Evolutionary conservation across 2,113 vertebrate genomes (phyloP).

Genomic region (Jaculus jaculus): DNA sequence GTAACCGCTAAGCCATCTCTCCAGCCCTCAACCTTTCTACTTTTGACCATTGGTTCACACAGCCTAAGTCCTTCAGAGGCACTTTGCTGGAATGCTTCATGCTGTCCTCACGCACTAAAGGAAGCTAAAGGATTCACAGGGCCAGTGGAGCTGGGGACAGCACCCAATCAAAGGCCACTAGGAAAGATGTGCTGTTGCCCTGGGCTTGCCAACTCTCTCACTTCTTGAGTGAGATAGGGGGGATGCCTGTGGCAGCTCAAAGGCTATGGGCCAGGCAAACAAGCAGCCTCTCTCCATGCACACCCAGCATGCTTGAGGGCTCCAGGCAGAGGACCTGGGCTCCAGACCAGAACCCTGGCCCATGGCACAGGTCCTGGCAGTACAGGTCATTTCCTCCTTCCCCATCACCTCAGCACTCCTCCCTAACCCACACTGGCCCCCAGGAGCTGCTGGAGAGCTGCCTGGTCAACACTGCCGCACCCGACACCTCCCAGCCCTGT

Average conservation of each 20-base stretch:
- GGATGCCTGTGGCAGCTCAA: conserved; percentile 50
- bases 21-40: neutral
- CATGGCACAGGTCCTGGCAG: neutral
- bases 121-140: conserved; percentile 5
- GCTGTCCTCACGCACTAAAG: neutral
- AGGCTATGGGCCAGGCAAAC: conserved; percentile 50
- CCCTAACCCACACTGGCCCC: neutral
- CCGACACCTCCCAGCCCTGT: conserved; percentile 61
- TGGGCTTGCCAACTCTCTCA: conserved; percentile 60
- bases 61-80: neutral
- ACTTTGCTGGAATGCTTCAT: neutral
- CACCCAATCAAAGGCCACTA: conserved; percentile 16
- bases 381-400: neutral
- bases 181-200: neutral
- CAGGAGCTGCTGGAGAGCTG: neutral
- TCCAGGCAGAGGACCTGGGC: neutral
- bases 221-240: conserved; percentile 49
- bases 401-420: neutral
- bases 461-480: conserved; percentile 4
- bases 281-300: conserved; percentile 27
- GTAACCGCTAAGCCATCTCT: neutral
- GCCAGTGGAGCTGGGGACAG: neutral
- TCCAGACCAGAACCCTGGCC: neutral
- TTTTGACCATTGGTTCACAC: neutral
- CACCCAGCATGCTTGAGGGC: conserved; percentile 46